Base-by-base conservation (phyloP, 2,113 vertebrate species). In the Hemichromis elongatus region DNA sequence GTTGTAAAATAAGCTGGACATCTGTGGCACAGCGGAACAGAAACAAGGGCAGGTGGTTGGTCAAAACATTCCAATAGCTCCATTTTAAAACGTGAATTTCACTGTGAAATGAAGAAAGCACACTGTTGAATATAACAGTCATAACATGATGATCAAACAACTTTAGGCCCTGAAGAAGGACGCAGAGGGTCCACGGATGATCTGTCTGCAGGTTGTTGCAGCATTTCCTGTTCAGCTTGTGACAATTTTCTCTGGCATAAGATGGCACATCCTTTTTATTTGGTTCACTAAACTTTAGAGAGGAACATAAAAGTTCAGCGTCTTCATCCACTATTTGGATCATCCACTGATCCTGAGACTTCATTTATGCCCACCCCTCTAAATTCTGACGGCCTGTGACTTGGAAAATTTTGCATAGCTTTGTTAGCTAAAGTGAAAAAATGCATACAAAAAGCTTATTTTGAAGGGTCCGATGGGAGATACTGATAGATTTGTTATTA, bases 401-500 rank as follows among this genome's bases (percentile, higher is more conserved):
- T 68, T 42, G n/a, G 63, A 10, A 68, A 0, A 14, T 0, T 0
- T 42, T 68, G 21, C 37, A 70, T 0, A 16, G 63, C 37, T 14
- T 70, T 21, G 26, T 4, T 45, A 68, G 26, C 35, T 24, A 42
- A 68, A 68, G 35, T 68, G 35, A 40, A 42, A 68, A 57, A 28
- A 28, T 2, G 21, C 42, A 63, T 1, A 37, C 59, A 70, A 70
- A 70, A 68, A 18, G 3, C 66, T 70, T 70, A 70, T 70, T 70
- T 7, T 45, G 21, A 70, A 70, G 37, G 66, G 13, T 45, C 42
- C 13, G 1, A 5, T 45, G 12, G n/a, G 37, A 45, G 63, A 7
- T 16, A n/a, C 30, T n/a, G 18, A 12, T 63, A 11, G 30, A 63
- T 12, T 19, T 35, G 30, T 63, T 18, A 35, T 63, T 40, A 40